Evolutionary conservation across 2,797 vertebrate genomes (phyloP).

Genomic region (Vireo griseus): DNA sequence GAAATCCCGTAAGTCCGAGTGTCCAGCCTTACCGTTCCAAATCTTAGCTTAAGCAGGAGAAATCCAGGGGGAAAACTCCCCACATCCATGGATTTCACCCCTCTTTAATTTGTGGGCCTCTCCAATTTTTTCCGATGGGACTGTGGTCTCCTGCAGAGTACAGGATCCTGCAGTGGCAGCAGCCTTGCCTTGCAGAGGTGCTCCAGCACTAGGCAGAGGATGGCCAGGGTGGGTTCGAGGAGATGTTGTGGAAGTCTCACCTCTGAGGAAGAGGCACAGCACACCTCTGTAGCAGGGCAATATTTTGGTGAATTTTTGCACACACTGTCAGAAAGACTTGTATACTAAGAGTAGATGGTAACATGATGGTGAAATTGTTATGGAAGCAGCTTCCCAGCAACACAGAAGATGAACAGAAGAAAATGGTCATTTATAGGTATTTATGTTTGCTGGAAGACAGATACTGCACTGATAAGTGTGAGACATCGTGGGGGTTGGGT

Average conservation of each 20-base stretch:
- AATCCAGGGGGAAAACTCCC: not conserved
- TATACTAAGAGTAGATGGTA: not conserved
- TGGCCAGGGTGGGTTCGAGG: not conserved
- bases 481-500: not conserved
- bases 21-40: not conserved
- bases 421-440: not conserved
- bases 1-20: not conserved
- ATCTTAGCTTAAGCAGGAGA: not conserved
- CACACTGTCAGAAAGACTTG: fast-evolving
- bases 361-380: not conserved
- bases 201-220: not conserved
- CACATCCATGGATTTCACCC: not conserved
- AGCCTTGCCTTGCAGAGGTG: not conserved
- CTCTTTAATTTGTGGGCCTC: not conserved
- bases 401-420: not conserved
- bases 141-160: not conserved
- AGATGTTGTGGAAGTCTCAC: not conserved
- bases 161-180: not conserved
- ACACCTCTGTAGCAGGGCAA: fast-evolving
- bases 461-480: not conserved
- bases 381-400: not conserved
- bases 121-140: not conserved
- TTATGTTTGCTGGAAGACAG: not conserved
- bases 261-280: not conserved
- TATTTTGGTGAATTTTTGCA: not conserved